Evolutionary conservation across 2,797 vertebrate species (phyloP), one percentile per base, ranked within the genome.

Genomic region (Lycodopsis pacificus): DNA sequence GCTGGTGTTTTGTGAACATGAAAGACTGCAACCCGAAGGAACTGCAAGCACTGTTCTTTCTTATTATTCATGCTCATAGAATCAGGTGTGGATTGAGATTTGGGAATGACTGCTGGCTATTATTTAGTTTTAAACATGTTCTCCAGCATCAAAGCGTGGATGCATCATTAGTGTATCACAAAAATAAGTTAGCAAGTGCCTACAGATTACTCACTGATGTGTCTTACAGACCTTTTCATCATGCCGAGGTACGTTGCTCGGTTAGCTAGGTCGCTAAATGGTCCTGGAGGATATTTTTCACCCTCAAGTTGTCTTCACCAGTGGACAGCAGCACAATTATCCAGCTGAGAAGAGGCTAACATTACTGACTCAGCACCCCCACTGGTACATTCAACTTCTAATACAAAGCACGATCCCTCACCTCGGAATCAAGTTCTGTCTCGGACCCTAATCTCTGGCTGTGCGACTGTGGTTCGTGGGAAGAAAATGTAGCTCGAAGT

Each of bases 1-100:
- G 72, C 71, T 80, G 65, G 65, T 78, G 73, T 81, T 90, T 89
- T 80, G 36, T 63, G 13, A 62, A 83, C 77, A 74, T 65, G 42
- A 76, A 78, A 85, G 65, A 70, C 40, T 74, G 77, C 71, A 82
- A 76, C 62, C 46, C 22, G 3, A 49, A 65, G 59, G 80, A 86
- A 14, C 17, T 68, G 79, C 19, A 57, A 65, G 58, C 46, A 27
- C n/a, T 53, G 42, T 71, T 53, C 42, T 22, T 62, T 44, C 27
- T 69, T 36, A 65, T 72, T 53, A 80, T n/a, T 87, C 56, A 74
- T 68, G 65, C 32, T 80, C 44, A 62, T 34, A 32, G 53, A 83
- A 76, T 80, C 68, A 76, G 76, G 68, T 76, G 61, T 42, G 46
- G 53, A 61, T 65, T 77, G 25, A 63, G 73, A 80, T 73, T 58